A percentile compares a stretch with the other conserved stretches of the same genome.
Evolutionary conservation across 2,797 vertebrate genomes (phyloP).

Genomic region (Diceros bicornis): DNA sequence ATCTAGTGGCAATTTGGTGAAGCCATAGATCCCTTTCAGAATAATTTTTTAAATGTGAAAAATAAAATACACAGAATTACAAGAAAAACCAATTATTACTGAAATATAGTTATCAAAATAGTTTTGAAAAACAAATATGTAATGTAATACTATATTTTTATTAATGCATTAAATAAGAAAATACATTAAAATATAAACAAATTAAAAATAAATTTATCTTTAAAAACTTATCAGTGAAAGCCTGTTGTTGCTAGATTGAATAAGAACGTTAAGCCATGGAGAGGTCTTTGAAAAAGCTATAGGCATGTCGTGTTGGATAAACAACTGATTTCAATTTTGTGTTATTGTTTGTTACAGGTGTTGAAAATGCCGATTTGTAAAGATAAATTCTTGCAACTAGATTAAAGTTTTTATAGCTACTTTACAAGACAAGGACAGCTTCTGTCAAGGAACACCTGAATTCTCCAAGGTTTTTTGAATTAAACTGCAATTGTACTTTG

Average conservation of each 20-base stretch:
- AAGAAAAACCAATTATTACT: conserved; percentile 30
- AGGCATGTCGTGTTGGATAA: background rate
- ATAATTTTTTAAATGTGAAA: conserved; percentile 4
- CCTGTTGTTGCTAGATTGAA: background rate
- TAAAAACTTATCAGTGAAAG: background rate
- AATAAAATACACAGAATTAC: background rate
- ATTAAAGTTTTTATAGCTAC: conserved; percentile 41
- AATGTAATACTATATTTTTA: background rate
- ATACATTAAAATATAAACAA: conserved; percentile 10
- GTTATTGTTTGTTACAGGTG: background rate
- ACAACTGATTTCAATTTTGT: background rate
- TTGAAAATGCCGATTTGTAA: conserved; percentile 55
- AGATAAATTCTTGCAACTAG: conserved; percentile 26
- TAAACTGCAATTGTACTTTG: background rate
- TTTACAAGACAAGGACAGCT: background rate
- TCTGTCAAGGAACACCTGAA: background rate
- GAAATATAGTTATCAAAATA: background rate
- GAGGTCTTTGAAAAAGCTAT: background rate
- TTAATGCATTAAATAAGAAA: background rate
- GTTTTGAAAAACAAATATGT: background rate
- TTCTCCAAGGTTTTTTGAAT: background rate
- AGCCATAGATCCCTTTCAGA: background rate
- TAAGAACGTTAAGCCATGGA: background rate
- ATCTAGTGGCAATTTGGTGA: background rate
- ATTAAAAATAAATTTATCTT: conserved; percentile 33